Evolutionary conservation across 2,888 invertebrate genomes (phyloP), one percentile per base, ranked within the genome.

Genomic region (Lacanobia oleracea): DNA sequence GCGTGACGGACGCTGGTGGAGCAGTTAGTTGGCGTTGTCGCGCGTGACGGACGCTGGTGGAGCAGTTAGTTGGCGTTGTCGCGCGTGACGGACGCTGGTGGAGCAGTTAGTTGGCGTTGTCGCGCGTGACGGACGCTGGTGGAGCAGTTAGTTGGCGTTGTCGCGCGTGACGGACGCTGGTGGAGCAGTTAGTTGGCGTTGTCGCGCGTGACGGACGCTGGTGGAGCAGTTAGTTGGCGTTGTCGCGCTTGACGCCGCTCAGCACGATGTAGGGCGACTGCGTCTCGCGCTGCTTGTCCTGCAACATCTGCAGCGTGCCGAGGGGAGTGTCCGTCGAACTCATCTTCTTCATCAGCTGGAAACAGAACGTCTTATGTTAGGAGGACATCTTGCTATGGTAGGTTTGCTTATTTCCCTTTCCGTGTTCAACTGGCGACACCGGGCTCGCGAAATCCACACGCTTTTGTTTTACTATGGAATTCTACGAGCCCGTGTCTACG

Each of bases 281-380:
- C 18, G 99, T 98, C 95, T 99, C 98, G 88, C 98, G 98, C 94
- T 99, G 99, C 93, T 99, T 99, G 79, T 99, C 98, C 93, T 99
- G 98, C 86, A 99, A 94, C 97, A 99, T 98, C 90, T 98, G 98
- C 70, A 99, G 96, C 2, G 99, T 99, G 87, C 98, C 98, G 72
- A 99, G 96, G 0, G 99, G 99, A 0, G 99, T 99, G 94, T 99
- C 99, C 18, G 99, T 99, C 4, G 99, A 99, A 86, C 98, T 99
- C 99, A 99, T 99, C 90, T 98, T 98, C 94, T 98, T 99, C 99
- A 99, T 98, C 87, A 99, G 93, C 97, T 98, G 92, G 57, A 91
- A 84, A 66, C 66, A 79, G 75, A 66, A 57, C 5, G 3, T 7
- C 10, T 10, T 12, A 27, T 65, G 10, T 57, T 12, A 50, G 23